Conservation (phyloP, 2,113 vertebrate genomes). For the Eira barbara region DNA sequence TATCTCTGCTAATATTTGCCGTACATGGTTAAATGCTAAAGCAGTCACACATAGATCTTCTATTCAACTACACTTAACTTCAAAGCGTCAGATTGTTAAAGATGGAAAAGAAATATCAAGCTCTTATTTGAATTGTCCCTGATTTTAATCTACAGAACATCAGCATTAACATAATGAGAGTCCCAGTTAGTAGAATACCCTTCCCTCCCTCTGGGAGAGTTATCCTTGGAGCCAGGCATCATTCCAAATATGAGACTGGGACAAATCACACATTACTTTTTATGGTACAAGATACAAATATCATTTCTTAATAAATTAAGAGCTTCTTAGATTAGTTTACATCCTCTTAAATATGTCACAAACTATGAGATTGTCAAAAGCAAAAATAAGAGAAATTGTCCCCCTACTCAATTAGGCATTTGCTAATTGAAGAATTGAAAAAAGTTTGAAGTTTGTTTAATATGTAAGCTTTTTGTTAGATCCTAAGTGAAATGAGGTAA, state of each 20-base stretch:
- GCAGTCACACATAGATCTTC: background rate
- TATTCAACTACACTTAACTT: background rate
- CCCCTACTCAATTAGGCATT: background rate
- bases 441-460: background rate
- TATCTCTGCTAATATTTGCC: background rate
- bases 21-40: background rate
- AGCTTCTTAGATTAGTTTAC: background rate
- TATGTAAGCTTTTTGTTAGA: background rate
- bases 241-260: background rate
- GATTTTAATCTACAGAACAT: background rate
- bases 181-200: background rate
- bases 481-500: constrained; percentile 1
- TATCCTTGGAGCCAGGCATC: background rate
- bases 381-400: background rate
- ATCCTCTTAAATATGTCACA: background rate
- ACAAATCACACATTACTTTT: background rate
- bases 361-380: background rate
- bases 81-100: background rate
- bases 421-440: background rate
- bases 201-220: background rate
- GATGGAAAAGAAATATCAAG: background rate
- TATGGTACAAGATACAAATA: background rate
- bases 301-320: background rate
- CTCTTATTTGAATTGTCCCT: background rate
- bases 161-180: background rate